Base-by-base conservation (phyloP, 2,113 vertebrate genomes). In the Callocephalon fimbriatum region DNA sequence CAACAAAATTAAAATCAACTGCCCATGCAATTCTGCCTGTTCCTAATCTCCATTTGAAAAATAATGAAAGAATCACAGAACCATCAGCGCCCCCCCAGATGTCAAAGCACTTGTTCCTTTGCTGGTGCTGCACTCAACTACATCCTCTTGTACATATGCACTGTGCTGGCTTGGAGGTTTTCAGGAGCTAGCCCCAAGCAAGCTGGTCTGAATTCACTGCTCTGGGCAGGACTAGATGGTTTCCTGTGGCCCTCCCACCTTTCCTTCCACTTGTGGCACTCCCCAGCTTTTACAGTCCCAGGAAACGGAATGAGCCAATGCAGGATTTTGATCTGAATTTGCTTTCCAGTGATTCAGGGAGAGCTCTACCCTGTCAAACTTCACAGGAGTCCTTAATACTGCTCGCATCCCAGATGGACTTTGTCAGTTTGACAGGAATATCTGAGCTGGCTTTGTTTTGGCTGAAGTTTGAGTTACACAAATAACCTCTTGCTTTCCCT, bases 91-190 rank as follows among this genome's bases (percentile, higher is more conserved):
- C 48, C 32, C 8, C 42, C 20, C 16, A 27, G 47, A 10, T 3
- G 17, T 53, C 3, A 20, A 31, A 54, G 25, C 26, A 23, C n/a
- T 62, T 73, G 26, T 20, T 58, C 26, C 51, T 51, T 32, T 71
- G 27, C 68, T 22, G 37, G 25, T 32, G 50, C 0, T 50, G 35
- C 54, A 12, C 0, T 0, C 7, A 26, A 23, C n/a, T 44, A 19
- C 48, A 27, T 38, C 44, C 35, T 58, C 32, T 31, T 42, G 15
- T 8, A 4, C 7, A 7, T 32, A 37, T 29, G 19, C 63, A 31
- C 15, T 48, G 19, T 40, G 58, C 40, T 48, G 29, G 8, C 51
- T 3, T 22, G 16, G 31, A 56, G 47, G 27, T 32, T 62, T 90
- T 22, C 59, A 62, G 56, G 35, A 80, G 27, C 35, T 45, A 85